Evolutionary conservation across 2,797 vertebrate species (phyloP).

Genomic region (Siniperca obscura): DNA sequence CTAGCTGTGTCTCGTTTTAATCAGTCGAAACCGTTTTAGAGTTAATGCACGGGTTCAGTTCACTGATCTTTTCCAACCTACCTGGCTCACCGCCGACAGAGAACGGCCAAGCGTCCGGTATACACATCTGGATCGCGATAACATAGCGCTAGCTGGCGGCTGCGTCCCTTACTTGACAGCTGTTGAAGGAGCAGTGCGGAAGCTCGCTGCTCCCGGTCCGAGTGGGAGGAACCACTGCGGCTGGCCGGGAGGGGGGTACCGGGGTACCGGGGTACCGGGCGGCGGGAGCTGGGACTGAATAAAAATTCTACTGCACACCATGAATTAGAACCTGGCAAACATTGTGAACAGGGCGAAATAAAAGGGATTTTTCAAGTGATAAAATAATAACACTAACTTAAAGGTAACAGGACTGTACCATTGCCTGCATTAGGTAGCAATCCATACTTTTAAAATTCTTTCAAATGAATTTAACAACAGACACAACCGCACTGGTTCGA

Average conservation of each 20-base stretch:
- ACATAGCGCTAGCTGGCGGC: slow-evolving; percentile 68
- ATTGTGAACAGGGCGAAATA: neutral
- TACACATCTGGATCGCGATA: slow-evolving; percentile 84
- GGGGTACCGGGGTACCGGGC: fast-evolving
- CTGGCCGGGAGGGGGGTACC: neutral
- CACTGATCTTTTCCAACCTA: slow-evolving; percentile 57
- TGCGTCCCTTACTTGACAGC: neutral
- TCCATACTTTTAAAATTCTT: neutral
- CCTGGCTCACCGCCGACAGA: slow-evolving; percentile 86
- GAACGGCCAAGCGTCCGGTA: slow-evolving; percentile 85
- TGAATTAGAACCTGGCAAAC: neutral
- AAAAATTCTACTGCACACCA: neutral
- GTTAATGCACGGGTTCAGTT: neutral
- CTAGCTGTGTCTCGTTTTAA: neutral
- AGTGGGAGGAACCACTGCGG: slow-evolving; percentile 43
- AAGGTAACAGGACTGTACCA: slow-evolving; percentile 14
- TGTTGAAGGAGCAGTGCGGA: slow-evolving; percentile 3
- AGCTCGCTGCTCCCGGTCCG: neutral
- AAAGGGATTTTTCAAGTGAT: fast-evolving
- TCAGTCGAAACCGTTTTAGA: too few species aligned
- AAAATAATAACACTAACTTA: neutral
- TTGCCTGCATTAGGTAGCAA: neutral
- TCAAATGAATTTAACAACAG: neutral
- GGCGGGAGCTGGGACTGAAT: neutral
- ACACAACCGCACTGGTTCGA: neutral